phyloP scores from a whole-genome alignment of 2,113 vertebrate genomes.

The Tinamus guttatus region DNA sequence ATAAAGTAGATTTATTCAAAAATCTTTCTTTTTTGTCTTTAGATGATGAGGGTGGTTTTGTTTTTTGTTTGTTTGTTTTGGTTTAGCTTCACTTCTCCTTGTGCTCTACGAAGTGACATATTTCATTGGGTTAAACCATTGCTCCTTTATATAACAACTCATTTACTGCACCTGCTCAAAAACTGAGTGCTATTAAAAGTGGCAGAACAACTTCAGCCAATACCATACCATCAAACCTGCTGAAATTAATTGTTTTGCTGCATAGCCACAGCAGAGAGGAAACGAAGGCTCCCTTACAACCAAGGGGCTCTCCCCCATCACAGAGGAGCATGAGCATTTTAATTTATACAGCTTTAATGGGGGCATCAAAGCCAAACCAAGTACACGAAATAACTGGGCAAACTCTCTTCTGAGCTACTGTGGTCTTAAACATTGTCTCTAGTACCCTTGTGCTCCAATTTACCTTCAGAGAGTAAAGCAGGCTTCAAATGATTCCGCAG shows the following conservation, averaged over 20 bases:
- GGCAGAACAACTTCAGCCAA: conserved; percentile 37
- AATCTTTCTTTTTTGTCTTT: background rate
- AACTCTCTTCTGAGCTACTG: background rate
- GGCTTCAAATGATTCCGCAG: background rate
- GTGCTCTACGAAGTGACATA: background rate
- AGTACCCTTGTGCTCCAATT: too few relatives aligned
- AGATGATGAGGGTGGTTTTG: background rate
- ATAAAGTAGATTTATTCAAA: background rate
- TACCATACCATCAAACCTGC: conserved; percentile 31
- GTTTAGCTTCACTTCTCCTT: background rate
- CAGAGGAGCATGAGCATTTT: conserved; percentile 10
- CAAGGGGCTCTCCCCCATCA: background rate
- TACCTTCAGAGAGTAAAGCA: too few relatives aligned
- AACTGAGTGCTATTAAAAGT: conserved; percentile 54
- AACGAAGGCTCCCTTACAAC: conserved; percentile 48
- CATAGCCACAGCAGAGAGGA: conserved; percentile 15
- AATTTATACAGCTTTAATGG: conserved; percentile 49
- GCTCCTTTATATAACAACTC: background rate
- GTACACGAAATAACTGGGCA: background rate
- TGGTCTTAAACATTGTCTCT: background rate
- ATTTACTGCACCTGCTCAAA: conserved; percentile 44
- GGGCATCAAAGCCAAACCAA: conserved; percentile 46
- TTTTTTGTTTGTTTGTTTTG: background rate
- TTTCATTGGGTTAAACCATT: background rate
- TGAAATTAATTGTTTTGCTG: conserved; percentile 45